Conservation (phyloP, 2,113 vertebrate genomes). For the Varanus salvator region DNA sequence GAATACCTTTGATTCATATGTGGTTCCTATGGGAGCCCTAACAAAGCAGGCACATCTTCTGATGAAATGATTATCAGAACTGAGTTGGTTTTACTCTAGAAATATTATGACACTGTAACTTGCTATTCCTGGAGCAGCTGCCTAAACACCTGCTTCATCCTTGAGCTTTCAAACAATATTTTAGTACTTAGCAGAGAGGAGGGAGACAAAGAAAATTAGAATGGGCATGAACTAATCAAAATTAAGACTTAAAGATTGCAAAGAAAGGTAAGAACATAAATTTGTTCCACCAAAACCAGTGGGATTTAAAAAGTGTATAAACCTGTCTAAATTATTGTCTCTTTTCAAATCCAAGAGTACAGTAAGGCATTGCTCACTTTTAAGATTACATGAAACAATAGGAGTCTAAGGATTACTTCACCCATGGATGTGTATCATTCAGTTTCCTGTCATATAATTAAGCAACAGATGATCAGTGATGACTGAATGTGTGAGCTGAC, state of each 20-base stretch:
- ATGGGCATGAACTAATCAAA: background rate
- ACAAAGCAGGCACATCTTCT: background rate
- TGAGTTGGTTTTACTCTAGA: background rate
- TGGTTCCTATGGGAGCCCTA: background rate
- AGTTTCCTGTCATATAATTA: no score
- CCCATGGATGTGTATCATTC: background rate
- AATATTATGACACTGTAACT: background rate
- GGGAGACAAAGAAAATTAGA: background rate
- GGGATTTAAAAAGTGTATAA: background rate
- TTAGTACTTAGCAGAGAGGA: background rate
- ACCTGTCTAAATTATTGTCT: background rate
- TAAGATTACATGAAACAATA: background rate
- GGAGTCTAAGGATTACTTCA: background rate
- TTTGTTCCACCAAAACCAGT: background rate
- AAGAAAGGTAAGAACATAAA: background rate
- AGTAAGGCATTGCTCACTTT: background rate
- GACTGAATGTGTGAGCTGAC: background rate
- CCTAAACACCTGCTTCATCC: background rate
- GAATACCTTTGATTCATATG: background rate
- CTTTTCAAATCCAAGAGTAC: background rate
- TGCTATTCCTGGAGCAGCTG: background rate
- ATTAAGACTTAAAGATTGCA: background rate
- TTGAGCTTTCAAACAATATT: background rate
- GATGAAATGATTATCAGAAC: rapidly evolving
- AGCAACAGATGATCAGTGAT: background rate